Base-by-base conservation (phyloP, 2,113 vertebrate species). In the Natator depressus region DNA sequence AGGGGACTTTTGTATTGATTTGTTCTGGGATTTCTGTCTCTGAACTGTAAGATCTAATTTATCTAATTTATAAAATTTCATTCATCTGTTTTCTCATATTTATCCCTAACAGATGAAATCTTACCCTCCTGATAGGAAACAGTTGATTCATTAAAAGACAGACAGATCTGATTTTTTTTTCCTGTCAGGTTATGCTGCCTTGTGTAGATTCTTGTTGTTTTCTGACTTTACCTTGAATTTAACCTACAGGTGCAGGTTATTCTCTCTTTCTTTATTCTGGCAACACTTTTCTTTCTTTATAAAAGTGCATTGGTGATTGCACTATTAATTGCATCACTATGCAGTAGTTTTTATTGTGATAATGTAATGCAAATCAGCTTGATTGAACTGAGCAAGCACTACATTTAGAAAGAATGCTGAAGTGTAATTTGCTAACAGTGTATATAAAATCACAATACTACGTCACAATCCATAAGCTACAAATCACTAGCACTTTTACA, bases 61-160 rank as follows among this genome's bases (percentile, higher is more conserved):
- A 95, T 89, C 47, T 93, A 65, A 87, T 95, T 89, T 95, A 50
- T 88, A 86, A 65, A 27, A 88, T 86, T 93, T 89, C 38, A 46
- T 89, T 93, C 86, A 93, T 72, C 55, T 87, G 9, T 85, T 82
- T 50, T 90, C 65, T 27, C 42, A 25, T 87, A 54, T 57, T 95
- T 47, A 80, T 62, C 50, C n/a, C 25, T 93, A 31, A 31, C 3
- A 91, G 51, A 85, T 87, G 78, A 87, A 93, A 84, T 54, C 22
- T 81, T 93, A 83, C 47, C 84, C 42, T 57, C 78, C 79, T 93
- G 88, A 87, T 89, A 1, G 6, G 85, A 93, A 95, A 6, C 85
- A 94, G 86, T 84, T 90, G 72, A 50, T 85, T 93, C 42, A 81
- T 93, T 93, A 85, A 72, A 55, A 42, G 84, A 11, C 25, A 90